Evolutionary conservation across 2,888 invertebrate genomes (phyloP).

Genomic region (Amiota mariae): DNA sequence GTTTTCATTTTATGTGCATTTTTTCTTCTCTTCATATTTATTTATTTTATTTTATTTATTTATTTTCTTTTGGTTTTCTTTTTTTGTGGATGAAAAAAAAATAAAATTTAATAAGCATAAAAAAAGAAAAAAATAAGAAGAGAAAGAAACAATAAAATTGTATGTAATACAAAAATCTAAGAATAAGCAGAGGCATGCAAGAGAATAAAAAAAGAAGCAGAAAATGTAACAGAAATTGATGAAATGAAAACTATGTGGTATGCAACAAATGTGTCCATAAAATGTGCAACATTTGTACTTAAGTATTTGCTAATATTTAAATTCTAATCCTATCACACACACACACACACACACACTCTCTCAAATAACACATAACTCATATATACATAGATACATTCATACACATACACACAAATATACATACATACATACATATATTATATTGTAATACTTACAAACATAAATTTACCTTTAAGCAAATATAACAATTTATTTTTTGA

Average conservation of each 20-base stretch:
- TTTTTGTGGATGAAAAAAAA: constrained; percentile 59
- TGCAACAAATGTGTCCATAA: constrained; percentile 50
- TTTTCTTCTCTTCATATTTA: constrained; percentile 50
- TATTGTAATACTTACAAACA: background rate
- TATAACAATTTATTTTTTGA: constrained; percentile 14
- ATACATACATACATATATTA: background rate
- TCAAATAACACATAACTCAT: background rate
- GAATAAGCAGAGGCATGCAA: constrained; percentile 23
- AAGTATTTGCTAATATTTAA: constrained; percentile 21
- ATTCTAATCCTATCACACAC: constrained; percentile 3
- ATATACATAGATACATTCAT: constrained; percentile 6
- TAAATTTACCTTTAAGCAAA: constrained; percentile 1
- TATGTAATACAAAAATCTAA: constrained; percentile 15
- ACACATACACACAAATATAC: background rate
- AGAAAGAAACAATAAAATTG: background rate
- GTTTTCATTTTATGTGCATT: constrained; percentile 39
- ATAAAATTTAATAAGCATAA: constrained; percentile 58
- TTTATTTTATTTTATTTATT: constrained; percentile 47
- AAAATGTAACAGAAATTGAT: constrained; percentile 1
- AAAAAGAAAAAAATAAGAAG: constrained; percentile 16
- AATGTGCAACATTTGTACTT: constrained; percentile 59
- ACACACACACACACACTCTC: constrained; percentile 7
- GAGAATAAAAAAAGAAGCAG: background rate
- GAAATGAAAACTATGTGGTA: constrained; percentile 1
- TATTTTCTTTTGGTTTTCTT: constrained; percentile 55